These are phyloP conservation scores for Hetaerina americana DNA, from an alignment of 1,140 invertebrate species.

Conservation along the genomic window DNA sequence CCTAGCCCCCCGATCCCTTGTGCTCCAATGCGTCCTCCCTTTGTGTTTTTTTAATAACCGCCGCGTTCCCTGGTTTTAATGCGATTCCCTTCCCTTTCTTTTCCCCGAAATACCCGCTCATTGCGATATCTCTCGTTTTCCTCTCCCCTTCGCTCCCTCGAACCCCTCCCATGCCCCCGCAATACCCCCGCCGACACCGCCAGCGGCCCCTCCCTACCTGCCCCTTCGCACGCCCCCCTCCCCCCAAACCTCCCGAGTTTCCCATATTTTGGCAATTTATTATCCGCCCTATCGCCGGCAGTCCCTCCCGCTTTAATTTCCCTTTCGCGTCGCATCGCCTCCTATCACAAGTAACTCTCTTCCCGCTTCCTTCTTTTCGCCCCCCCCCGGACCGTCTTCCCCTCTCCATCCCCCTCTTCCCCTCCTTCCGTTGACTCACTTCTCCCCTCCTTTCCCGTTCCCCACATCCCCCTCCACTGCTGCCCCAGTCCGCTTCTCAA, in stretches of 20 bases:
- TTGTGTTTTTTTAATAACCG: no score
- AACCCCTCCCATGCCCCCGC: no score
- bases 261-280: background rate
- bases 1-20: no score
- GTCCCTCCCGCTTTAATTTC: background rate
- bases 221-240: background rate
- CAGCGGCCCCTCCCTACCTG: no score
- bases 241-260: background rate
- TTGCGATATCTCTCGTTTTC: no score
- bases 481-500: background rate
- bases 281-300: background rate
- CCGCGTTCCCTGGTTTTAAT: no score
- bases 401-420: background rate
- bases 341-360: background rate
- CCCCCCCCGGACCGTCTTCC: background rate
- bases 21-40: no score
- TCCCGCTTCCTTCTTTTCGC: background rate
- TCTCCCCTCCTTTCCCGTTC: background rate
- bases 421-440: no score
- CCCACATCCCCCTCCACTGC: background rate
- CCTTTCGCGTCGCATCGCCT: background rate
- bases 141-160: no score
- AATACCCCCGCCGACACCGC: no score
- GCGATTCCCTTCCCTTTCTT: no score
- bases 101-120: no score